Evolutionary conservation across 2,113 vertebrate species (phyloP), one percentile per base, ranked within the genome.

Genomic region (Coracopsis vasa): DNA sequence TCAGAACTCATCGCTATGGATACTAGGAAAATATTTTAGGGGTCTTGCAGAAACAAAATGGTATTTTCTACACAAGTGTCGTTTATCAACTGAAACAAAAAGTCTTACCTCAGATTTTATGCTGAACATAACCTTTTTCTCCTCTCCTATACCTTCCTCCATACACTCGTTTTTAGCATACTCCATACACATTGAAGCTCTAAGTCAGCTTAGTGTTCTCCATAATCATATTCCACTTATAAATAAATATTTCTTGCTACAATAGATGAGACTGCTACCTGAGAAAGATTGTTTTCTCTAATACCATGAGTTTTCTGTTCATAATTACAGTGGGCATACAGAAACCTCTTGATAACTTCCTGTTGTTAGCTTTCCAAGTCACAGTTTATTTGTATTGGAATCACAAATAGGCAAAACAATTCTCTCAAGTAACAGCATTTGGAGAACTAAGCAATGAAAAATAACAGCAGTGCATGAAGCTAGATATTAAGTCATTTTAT

Each of bases 351-450:
- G 86, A 89, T 94, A 95, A 95, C 94, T 98, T 98, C 95, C 96
- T 97, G 79, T 70, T 89, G 74, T 78, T 79, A 94, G 73, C 72
- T 93, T 96, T 97, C 97, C 95, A 97, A 97, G 93, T 97, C 95
- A 89, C 88, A 89, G 78, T 98, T 96, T 98, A 97, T 97, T 98
- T 97, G 80, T 96, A 94, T 94, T 98, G 93, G 97, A 98, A 96
- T 97, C 85, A 96, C 93, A 97, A 97, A 97, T 35, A 97, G 95
- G 94, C 94, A 97, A 95, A 97, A 96, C 82, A 97, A 96, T 95
- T 96, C 82, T 96, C 86, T 94, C 95, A 93, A 97, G 80, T 96
- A 98, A 97, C 80, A 95, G 79, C 73, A 96, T 96, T 95, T 97
- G 90, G 94, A 95, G 91, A 96, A 94, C 82, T 94, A 95, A 97